Conservation (phyloP, 2,888 invertebrate genomes). For the Zygothrica quintamaculata region DNA sequence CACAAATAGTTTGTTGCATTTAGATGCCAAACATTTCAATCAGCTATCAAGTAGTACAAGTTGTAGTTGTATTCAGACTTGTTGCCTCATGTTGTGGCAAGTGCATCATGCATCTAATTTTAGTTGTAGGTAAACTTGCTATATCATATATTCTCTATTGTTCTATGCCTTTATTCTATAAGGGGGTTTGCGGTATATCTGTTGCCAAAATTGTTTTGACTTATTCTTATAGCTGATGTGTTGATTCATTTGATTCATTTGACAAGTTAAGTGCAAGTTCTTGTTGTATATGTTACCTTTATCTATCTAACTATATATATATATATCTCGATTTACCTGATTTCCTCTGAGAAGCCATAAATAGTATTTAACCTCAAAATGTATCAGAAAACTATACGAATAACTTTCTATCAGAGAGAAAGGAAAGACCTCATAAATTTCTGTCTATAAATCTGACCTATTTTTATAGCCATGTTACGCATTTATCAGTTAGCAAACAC, state of each 20-base stretch:
- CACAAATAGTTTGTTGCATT: conserved; percentile 75
- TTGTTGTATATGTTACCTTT: too few species aligned
- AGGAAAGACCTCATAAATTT: too few species aligned
- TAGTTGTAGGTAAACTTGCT: conserved; percentile 68
- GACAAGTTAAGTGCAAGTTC: conserved; percentile 22
- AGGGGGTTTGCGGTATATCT: conserved; percentile 10
- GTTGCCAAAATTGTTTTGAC: conserved; percentile 41
- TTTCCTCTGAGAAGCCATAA: too few species aligned
- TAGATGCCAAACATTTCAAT: conserved; percentile 63
- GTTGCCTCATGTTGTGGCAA: conserved; percentile 12
- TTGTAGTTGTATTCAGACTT: conserved; percentile 8
- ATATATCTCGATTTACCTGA: too few species aligned
- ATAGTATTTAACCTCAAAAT: too few species aligned
- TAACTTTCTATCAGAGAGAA: too few species aligned
- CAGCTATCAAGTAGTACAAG: too few species aligned
- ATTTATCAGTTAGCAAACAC: conserved; percentile 7
- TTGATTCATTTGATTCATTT: conserved; percentile 53
- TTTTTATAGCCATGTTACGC: conserved; percentile 10
- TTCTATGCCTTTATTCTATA: conserved; percentile 7
- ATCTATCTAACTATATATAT: too few species aligned
- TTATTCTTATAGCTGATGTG: conserved; percentile 34
- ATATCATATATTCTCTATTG: conserved; percentile 3
- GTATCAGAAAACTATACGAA: too few species aligned
- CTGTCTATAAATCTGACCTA: neutral
- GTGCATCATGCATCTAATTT: conserved; percentile 76